Evolutionary conservation across 2,797 vertebrate genomes (phyloP).

Genomic region (Diceros bicornis): DNA sequence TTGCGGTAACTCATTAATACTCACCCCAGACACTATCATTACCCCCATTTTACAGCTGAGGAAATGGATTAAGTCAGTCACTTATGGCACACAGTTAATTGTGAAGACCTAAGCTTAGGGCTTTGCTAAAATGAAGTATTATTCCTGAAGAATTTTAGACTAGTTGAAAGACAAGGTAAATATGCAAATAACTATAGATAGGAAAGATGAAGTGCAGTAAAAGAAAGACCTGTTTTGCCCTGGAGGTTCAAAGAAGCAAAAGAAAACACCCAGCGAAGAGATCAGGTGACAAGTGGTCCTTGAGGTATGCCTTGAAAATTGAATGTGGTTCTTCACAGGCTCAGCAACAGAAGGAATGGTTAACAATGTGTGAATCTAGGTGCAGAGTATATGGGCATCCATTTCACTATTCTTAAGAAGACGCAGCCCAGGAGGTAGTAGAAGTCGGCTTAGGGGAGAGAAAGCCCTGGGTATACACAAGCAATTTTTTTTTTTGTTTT

Average conservation of each 20-base stretch:
- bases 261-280: rapidly evolving
- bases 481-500: background rate
- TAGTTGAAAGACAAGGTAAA: background rate
- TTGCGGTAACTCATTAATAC: background rate
- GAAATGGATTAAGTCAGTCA: background rate
- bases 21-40: background rate
- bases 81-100: background rate
- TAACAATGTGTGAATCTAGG: background rate
- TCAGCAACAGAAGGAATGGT: background rate
- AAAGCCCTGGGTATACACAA: background rate
- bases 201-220: background rate
- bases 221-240: background rate
- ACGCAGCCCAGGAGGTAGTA: background rate
- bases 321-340: background rate
- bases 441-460: background rate
- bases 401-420: background rate
- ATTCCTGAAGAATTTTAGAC: background rate
- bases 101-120: background rate
- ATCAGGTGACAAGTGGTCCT: background rate
- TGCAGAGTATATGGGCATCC: background rate
- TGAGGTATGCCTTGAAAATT: background rate
- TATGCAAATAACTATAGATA: background rate
- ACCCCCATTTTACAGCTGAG: background rate
- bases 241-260: background rate
- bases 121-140: background rate